phyloP scores from a whole-genome alignment of 2,888 invertebrate species.

The Lamellibrachia satsuma region DNA sequence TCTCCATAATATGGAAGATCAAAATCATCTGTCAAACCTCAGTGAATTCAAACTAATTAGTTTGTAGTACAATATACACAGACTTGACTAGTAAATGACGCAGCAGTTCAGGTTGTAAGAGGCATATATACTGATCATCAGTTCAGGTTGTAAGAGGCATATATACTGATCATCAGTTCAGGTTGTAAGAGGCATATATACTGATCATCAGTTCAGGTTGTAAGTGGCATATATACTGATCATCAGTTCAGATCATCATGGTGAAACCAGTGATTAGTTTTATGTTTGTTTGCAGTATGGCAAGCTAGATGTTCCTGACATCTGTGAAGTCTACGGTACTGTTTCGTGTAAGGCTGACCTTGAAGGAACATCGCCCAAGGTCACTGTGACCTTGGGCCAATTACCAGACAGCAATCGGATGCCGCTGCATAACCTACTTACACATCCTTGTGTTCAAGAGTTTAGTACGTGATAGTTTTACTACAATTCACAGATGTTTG shows the following conservation, averaged over 20 bases:
- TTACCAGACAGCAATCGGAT: slow-evolving; percentile 45
- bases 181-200: too few relatives aligned
- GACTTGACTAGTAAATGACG: too few relatives aligned
- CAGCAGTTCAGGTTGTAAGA: too few relatives aligned
- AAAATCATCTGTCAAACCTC: not conserved
- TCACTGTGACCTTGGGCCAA: slow-evolving; percentile 53
- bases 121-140: too few relatives aligned
- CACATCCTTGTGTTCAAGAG: slow-evolving; percentile 58
- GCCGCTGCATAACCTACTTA: slow-evolving; percentile 52
- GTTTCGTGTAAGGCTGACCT: slow-evolving; percentile 56
- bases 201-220: too few relatives aligned
- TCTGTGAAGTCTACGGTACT: slow-evolving; percentile 53
- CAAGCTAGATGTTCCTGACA: slow-evolving; percentile 49
- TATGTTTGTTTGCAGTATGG: slow-evolving; percentile 47
- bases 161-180: too few relatives aligned
- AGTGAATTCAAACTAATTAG: too few relatives aligned
- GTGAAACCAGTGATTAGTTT: not conserved
- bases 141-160: too few relatives aligned
- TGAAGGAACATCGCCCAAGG: slow-evolving; percentile 52
- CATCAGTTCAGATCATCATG: too few relatives aligned
- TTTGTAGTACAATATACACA: too few relatives aligned
- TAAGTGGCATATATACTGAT: too few relatives aligned
- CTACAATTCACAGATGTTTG: not conserved
- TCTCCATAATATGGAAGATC: not conserved
- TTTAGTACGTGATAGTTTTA: slow-evolving; percentile 43